Evolutionary conservation across 2,113 vertebrate genomes (phyloP), one percentile per base, ranked within the genome.

Genomic region (Chaetops frenatus): DNA sequence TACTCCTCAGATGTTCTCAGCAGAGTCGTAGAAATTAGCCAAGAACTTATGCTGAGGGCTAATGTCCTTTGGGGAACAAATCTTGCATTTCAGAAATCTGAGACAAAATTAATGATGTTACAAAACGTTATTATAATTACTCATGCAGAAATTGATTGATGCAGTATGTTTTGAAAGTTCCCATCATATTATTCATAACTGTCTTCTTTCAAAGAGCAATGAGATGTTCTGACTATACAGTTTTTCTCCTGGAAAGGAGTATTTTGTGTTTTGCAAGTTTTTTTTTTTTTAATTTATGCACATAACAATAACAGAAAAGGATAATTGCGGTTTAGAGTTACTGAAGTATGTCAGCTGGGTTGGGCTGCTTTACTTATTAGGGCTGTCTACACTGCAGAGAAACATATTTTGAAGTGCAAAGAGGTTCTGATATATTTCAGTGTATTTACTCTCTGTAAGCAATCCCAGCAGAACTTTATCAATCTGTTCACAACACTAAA

Each of bases 141-240:
- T 81, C 65, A 86, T 67, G 72, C 70, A 85, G 74, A 90, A 91
- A 50, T 51, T 86, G 71, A 93, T 60, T 84, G 82, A 86, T 77
- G 88, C 53, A 45, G 69, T 77, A 56, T 92, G 90, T 92, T 96
- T 86, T 81, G 36, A 89, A 95, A 96, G 73, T 71, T 88, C 76
- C 53, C 86, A 64, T 81, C 90, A n/a, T 76, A 25, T 92, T 94
- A 78, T 72, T 90, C 45, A 36, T 86, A 86, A 84, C 81, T 91
- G 66, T 86, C 62, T 82, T 93, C 70, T 85, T 94, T 81, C 53
- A 15, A 92, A 83, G 84, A 88, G 57, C 71, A 91, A n/a, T 51
- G 81, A 79, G 54, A 81, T 78, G 27, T 78, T 96, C 72, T 81
- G 71, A 83, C 64, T 74, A 18, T 62, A 88, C 29, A 72, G 42